Evolutionary conservation across 2,113 vertebrate genomes (phyloP), one percentile per base, ranked within the genome.

Genomic region (Bubo bubo): DNA sequence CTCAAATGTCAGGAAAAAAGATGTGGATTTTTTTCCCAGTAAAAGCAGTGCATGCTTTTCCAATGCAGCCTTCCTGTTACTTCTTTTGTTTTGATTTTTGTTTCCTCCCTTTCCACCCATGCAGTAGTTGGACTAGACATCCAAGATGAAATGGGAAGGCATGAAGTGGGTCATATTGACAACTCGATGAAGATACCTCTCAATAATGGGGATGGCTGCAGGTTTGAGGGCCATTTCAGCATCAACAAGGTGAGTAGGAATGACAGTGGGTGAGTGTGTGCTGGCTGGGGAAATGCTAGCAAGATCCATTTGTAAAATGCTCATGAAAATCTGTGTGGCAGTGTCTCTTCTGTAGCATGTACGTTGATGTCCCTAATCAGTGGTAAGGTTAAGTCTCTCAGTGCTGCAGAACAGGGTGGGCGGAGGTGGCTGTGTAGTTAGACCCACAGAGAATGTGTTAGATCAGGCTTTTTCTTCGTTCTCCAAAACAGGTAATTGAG

Each of bases 121-220:
- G 67, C 87, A 99, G 99, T 99, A 98, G 99, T 99, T 85, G 99
- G 99, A 50, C 97, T 99, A 50, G 99, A 99, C 98, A 99, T 99
- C 96, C 99, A 99, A 92, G 99, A 99, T 98, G 99, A 99, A 97
- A 99, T 99, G 99, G 99, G 99, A 92, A 98, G 99, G 72, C 99
- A 99, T 1, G 99, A 99, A 97, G 99, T 99, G 84, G 99, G 99
- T 67, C 99, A 99, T 97, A 99, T 99, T 37, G 99, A 99, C 97
- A 99, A 99, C 97, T 99, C 99, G 0, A 99, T 99, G 99, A 99
- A 99, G 98, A 97, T 99, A 81, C 98, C 99, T 4, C 98, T 99
- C 49, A 99, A 98, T 93, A 98, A 99, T 3, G 99, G 99, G 12
- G 98, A 97, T 10, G 99, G 99, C 68, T 99, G 99, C 97, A 99